Base-by-base conservation (phyloP, 2,113 vertebrate genomes). In the Upupa epops region DNA sequence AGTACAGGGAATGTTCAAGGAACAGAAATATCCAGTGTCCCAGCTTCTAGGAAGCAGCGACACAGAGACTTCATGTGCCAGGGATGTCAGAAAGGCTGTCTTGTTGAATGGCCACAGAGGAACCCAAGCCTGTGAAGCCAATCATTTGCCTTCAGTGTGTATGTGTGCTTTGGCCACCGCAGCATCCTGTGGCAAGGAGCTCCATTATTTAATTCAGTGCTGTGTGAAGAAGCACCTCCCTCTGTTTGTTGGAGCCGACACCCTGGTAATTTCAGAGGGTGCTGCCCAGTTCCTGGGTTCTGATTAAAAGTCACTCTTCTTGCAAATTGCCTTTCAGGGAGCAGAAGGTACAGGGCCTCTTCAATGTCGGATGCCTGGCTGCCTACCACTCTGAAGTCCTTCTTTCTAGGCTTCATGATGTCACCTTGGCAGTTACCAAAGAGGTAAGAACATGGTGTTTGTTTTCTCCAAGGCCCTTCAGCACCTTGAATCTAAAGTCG, bases 361-460 rank as follows among this genome's bases (percentile, higher is more conserved):
- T 60, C 56, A 96, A 31, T 22, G 37, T 98, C 89, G 94, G 85
- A 74, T 22, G 86, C 28, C 84, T 98, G 97, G 95, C 95, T 4
- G 36, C 69, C 73, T 97, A 83, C 65, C 97, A 98, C 68, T 45
- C 97, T 0, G 86, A 97, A 49, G 88, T 97, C 73, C 96, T 98
- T 4, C 72, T 93, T 2, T 21, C 70, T 25, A 91, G 87, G 36
- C 95, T 97, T 64, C 92, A 81, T 8, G 96, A 97, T 2, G 73
- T 97, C 76, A 96, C 92, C 86, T 65, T 96, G 92, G 96, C 96
- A n/a, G n/a, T n/a, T n/a, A n/a, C n/a, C n/a, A n/a, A n/a, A n/a
- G n/a, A n/a, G n/a, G n/a, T n/a, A n/a, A n/a, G n/a, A n/a, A n/a
- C n/a, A n/a, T n/a, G n/a, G n/a, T n/a, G n/a, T n/a, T n/a, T n/a